Conservation (phyloP, 2,888 invertebrate genomes). For the Acanthococcus lagerstroemiae region DNA sequence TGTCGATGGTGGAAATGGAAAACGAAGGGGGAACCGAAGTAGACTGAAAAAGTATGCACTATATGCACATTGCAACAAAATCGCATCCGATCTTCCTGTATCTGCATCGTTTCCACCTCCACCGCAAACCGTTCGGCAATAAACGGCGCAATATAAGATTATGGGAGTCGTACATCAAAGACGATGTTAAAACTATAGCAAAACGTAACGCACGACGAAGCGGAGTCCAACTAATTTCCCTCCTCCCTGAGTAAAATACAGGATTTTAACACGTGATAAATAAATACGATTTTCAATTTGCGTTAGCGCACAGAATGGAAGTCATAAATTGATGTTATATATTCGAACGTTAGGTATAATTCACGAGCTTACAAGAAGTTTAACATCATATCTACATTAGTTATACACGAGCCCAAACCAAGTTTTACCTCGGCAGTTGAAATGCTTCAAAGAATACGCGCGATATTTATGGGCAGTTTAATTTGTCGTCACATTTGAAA, state of each 20-base stretch:
- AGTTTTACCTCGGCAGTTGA: slow-evolving; percentile 10
- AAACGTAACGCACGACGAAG: not conserved
- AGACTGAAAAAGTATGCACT: no score
- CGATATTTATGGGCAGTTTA: slow-evolving; percentile 16
- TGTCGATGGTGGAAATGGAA: no score
- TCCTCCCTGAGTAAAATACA: not conserved
- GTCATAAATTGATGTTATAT: slow-evolving; percentile 28
- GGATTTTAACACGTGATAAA: slow-evolving; percentile 28
- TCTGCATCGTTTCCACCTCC: not conserved
- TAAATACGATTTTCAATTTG: slow-evolving; percentile 26
- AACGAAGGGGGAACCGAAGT: no score
- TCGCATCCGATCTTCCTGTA: not conserved
- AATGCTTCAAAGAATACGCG: slow-evolving; percentile 16
- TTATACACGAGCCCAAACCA: slow-evolving; percentile 10
- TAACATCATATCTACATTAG: slow-evolving; percentile 30
- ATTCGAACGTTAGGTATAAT: slow-evolving; percentile 20
- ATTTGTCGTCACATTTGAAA: slow-evolving; percentile 15
- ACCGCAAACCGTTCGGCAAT: not conserved
- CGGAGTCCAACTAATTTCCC: slow-evolving; percentile 17
- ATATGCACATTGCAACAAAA: not conserved
- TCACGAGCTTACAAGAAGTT: slow-evolving; percentile 28
- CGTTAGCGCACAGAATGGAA: slow-evolving; percentile 8
- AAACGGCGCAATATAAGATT: slow-evolving; percentile 2
- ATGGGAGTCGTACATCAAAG: slow-evolving; percentile 21
- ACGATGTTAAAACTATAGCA: slow-evolving; percentile 8